Evolutionary conservation across 2,797 vertebrate species (phyloP), one percentile per base, ranked within the genome.

Genomic region (Cryptoprocta ferox): DNA sequence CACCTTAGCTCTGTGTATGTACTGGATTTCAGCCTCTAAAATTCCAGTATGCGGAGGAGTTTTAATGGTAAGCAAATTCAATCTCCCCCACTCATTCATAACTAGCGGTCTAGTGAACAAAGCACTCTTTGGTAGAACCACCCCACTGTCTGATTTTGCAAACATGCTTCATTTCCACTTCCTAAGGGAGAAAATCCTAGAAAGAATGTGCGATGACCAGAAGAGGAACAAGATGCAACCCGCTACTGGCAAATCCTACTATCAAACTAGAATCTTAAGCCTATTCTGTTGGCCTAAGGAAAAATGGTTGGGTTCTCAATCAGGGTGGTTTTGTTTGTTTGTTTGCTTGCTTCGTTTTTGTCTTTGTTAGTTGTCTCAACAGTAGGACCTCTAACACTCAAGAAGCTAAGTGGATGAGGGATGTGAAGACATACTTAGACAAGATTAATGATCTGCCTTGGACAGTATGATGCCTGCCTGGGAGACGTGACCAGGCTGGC

Each of bases 61-160:
- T 65, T 94, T 82, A 50, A 75, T 86, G 42, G 68, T 78, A 95
- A 94, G 63, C 63, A 91, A 87, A 92, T 82, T 75, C 48, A 83
- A 1, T 81, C 10, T 21, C 65, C 35, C 35, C 12, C 50, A 65
- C 39, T 68, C 66, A 90, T 70, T 66, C 61, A 63, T 63, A 82
- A n/a, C 42, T 30, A 66, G 45, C 66, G 56, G 90, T 79, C 28
- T 70, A 35, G 56, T 37, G 26, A 89, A 91, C 63, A 83, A 80
- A 93, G 59, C 37, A 4, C 16, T 45, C 79, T 85, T 96, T 93
- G 11, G 14, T 83, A 84, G 75, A 94, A 83, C 12, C 18, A 76
- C 50, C 10, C 2, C 45, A 59, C 42, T 18, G 6, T 80, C 73
- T 89, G 53, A 48, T 50, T 96, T 95, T 89, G 68, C 71, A 89